Base-by-base conservation (phyloP, 2,888 invertebrate species). In the Invenusta paracnida region DNA sequence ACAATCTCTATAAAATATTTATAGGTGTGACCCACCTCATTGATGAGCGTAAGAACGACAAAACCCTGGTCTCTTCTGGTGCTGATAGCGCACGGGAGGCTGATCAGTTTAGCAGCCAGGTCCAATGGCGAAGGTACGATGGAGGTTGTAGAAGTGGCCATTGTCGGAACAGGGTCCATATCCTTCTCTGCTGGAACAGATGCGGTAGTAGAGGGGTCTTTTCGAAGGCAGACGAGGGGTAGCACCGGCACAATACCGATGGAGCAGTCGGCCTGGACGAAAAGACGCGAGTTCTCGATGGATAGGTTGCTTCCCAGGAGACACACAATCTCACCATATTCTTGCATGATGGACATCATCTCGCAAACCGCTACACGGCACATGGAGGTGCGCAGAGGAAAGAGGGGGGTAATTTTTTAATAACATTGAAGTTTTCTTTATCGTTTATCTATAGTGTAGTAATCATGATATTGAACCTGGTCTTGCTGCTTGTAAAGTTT, bases 331-430 rank as follows among this genome's bases (percentile, higher is more conserved):
- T 98, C 97, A 0, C 96, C 96, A 91, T 97, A 96, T 89, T 96
- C 96, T 89, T 96, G 95, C 96, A 98, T 97, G 87, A 98, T 98
- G 89, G 90, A 89, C 29, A 93, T 90, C 98, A 98, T 98, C 92
- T 95, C 95, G 30, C 94, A 93, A 0, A 96, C 97, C 17, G 96
- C 96, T 91, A 88, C 5, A 11, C 48, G 48, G 17, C 48, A 48
- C 48, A 11, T 48, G 48, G 48, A 48, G 48, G 48, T 48, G 48
- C n/a, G n/a, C n/a, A n/a, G n/a, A n/a, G n/a, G n/a, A n/a, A n/a
- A n/a, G n/a, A n/a, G n/a, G n/a, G n/a, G n/a, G n/a, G n/a, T n/a
- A n/a, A n/a, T n/a, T n/a, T n/a, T n/a, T n/a, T n/a, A n/a, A n/a
- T n/a, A n/a, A n/a, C n/a, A n/a, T n/a, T n/a, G n/a, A n/a, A n/a